Conservation (phyloP, 2,113 vertebrate species). For the Daphoenositta chrysoptera region DNA sequence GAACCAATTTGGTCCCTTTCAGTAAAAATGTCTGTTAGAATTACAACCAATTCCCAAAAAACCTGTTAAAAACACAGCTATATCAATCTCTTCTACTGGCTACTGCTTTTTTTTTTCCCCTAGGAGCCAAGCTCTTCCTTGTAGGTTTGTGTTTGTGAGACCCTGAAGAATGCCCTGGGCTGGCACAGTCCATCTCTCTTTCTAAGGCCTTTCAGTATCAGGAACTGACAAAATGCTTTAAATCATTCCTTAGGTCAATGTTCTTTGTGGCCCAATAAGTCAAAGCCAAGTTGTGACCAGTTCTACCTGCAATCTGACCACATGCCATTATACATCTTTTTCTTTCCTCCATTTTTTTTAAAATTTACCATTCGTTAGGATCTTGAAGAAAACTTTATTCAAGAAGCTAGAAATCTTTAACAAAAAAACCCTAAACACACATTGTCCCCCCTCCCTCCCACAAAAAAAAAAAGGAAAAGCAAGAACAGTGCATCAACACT, state of each 20-base stretch:
- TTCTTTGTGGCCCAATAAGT: not conserved
- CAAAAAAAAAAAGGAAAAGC: not conserved
- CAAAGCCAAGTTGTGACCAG: not conserved
- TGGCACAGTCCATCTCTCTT: not conserved
- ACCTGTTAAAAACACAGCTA: not conserved
- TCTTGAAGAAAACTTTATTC: not conserved
- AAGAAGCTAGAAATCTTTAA: not conserved
- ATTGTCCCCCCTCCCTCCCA: rapidly evolving
- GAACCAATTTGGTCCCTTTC: not conserved
- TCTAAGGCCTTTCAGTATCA: not conserved
- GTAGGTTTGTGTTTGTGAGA: not conserved
- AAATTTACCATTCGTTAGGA: not conserved
- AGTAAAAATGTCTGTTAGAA: not conserved
- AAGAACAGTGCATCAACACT: not conserved
- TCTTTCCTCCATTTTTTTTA: not conserved
- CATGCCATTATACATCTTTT: not conserved
- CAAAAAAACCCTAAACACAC: too few species aligned
- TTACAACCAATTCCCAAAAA: not conserved
- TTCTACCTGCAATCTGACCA: not conserved
- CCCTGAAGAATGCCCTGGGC: not conserved
- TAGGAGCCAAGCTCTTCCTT: not conserved
- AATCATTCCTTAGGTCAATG: not conserved
- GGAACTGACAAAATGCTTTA: not conserved
- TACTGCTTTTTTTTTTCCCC: not conserved
- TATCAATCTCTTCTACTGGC: not conserved